Evolutionary conservation across 35 echinoderm and acorn worm genomes (phyloP).

Genomic region (Amphiura filiformis): DNA sequence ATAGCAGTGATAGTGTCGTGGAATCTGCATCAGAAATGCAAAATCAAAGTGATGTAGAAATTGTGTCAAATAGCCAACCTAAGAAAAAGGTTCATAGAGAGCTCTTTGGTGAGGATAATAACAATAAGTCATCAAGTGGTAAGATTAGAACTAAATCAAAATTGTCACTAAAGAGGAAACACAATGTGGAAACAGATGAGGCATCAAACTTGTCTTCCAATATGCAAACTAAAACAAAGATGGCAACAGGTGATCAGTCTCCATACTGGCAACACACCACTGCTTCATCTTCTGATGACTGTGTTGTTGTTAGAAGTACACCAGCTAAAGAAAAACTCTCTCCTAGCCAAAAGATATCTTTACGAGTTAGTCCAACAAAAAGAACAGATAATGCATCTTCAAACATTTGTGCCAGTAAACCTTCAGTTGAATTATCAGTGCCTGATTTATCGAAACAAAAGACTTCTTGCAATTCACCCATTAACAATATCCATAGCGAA

Average conservation of each 20-base stretch:
- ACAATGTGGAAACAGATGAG: neutral
- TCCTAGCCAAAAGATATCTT: too few relatives aligned
- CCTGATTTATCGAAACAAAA: too few relatives aligned
- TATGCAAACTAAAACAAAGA: neutral
- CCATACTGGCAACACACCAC: neutral
- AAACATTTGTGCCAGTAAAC: too few relatives aligned
- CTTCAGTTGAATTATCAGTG: too few relatives aligned
- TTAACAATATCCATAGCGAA: too few relatives aligned
- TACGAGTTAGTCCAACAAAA: too few relatives aligned
- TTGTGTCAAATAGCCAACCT: neutral
- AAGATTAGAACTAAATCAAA: neutral
- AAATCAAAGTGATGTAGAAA: neutral
- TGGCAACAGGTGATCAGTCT: neutral
- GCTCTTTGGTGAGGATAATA: slow-evolving; percentile 26
- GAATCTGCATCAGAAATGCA: neutral
- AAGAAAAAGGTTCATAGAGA: slow-evolving; percentile 24
- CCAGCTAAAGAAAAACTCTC: neutral
- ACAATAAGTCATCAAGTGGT: slow-evolving; percentile 2
- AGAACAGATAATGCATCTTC: too few relatives aligned
- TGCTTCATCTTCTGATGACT: neutral
- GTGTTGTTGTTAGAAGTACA: neutral
- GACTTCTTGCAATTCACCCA: too few relatives aligned
- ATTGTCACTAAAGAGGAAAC: neutral
- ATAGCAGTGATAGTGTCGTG: neutral
- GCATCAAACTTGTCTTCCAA: neutral